Base-by-base conservation (phyloP, 2,113 vertebrate genomes). In the Paratilapia polleni region DNA sequence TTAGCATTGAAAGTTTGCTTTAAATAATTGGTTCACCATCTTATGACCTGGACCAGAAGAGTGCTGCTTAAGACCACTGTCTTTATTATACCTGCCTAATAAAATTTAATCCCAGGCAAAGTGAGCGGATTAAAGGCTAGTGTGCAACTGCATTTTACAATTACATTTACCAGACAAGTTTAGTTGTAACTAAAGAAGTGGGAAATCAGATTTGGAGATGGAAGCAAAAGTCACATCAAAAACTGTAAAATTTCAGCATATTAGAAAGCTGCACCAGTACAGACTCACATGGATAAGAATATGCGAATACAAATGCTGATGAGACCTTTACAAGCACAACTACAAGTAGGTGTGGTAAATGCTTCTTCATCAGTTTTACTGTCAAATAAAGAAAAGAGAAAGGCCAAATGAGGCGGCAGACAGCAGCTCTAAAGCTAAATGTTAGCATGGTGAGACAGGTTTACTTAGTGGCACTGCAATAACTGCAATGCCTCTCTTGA, bases 1-100 rank as follows among this genome's bases (percentile, higher is more conserved):
- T 81, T 60, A 47, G 49, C 8, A 49, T 8, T 5, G 15, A 73
- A 47, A 9, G 31, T 36, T 75, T 22, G 13, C 34, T 56, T 34
- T 22, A 28, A 78, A 64, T 76, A 60, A 28, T 56, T 13, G 2
- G 52, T 28, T 78, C 82, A 78, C 57, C 2, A 2, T 49, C 47
- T 76, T 5, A 38, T 22, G 56, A 86, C 80, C 81, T 6, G 9
- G 78, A 13, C 43, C 14, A 14, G 43, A 34, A 7, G 4, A 81
- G 41, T 6, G 28, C 62, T 52, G 62, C 2, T 52, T 41, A 84
- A 47, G 43, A 47, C 43, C 13, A 14, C 14, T 15, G 13, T 68
- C 76, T 80, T 17, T 26, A 80, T 87, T 82, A 84, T 5, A 49
- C 11, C 38, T 77, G 57, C 41, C 74, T 63, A 78, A 66, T 59